Evolutionary conservation across 2,888 invertebrate species (phyloP).

Genomic region (Phortica okadai): DNA sequence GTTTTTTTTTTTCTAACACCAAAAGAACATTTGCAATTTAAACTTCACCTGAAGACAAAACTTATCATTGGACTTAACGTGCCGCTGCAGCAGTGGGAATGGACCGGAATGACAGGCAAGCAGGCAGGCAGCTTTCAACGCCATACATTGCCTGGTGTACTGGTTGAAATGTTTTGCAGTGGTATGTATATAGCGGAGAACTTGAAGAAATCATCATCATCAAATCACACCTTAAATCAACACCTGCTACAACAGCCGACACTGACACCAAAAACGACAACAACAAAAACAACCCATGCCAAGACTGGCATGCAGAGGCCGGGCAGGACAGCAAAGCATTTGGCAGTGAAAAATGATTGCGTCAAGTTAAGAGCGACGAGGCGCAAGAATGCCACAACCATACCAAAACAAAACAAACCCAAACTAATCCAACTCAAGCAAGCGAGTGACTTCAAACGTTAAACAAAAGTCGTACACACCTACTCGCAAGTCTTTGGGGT

Average conservation of each 20-base stretch:
- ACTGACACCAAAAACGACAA: background rate
- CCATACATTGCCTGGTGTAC: conserved; percentile 15
- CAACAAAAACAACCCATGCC: too few relatives aligned
- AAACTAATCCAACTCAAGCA: conserved; percentile 16
- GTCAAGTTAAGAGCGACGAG: conserved; percentile 9
- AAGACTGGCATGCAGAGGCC: background rate
- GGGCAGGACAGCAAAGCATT: conserved; percentile 6
- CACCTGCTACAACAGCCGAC: conserved; percentile 20
- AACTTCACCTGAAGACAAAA: conserved; percentile 22
- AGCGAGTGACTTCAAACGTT: conserved; percentile 13
- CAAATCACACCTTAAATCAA: conserved; percentile 39
- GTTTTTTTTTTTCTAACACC: background rate
- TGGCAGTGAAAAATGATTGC: conserved; percentile 31
- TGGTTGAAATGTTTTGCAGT: background rate
- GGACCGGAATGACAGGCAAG: background rate
- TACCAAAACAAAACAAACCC: conserved; percentile 1
- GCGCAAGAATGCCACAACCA: background rate
- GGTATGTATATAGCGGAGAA: background rate
- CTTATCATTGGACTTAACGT: conserved; percentile 24
- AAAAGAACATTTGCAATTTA: conserved; percentile 20
- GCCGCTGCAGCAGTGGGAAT: background rate
- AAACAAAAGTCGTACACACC: conserved; percentile 16
- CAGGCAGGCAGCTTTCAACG: conserved; percentile 12
- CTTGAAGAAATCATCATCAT: conserved; percentile 30
- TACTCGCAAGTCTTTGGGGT: background rate